These are phyloP conservation scores for Cheilosia urbana DNA, from an alignment of 2,888 invertebrate species.

Conservation along the genomic window DNA sequence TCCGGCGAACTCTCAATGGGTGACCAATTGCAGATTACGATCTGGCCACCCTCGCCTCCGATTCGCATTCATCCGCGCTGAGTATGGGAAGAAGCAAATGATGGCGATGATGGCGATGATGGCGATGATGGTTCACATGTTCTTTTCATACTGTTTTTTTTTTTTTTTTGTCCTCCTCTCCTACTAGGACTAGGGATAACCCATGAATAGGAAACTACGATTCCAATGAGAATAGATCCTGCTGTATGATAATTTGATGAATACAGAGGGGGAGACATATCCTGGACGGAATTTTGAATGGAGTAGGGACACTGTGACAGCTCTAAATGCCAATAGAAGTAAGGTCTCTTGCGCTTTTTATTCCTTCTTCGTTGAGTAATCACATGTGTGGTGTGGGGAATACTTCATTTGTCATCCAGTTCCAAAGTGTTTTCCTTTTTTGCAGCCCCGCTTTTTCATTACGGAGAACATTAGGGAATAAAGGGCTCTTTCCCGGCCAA, in stretches of 20 bases:
- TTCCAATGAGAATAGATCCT: constrained; percentile 16
- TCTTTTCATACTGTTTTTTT: constrained; percentile 38
- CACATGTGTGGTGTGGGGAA: neutral
- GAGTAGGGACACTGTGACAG: constrained; percentile 64
- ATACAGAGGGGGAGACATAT: constrained; percentile 55
- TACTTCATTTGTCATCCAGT: constrained; percentile 66
- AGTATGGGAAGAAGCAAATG: constrained; percentile 47
- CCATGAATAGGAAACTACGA: constrained; percentile 62
- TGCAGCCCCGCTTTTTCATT: constrained; percentile 47
- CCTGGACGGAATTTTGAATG: constrained; percentile 69
- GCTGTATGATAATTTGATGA: constrained; percentile 70
- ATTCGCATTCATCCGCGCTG: constrained; percentile 39
- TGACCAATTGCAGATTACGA: constrained; percentile 74
- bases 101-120: constrained; percentile 73
- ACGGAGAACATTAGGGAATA: constrained; percentile 58
- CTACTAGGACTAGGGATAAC: constrained; percentile 21
- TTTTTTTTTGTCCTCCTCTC: constrained; percentile 8
- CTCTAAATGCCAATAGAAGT: constrained; percentile 62
- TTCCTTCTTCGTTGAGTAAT: neutral
- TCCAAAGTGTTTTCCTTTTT: constrained; percentile 14
- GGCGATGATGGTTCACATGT: constrained; percentile 68
- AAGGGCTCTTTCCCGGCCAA: constrained; percentile 32
- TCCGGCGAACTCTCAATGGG: constrained; percentile 68
- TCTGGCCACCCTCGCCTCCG: constrained; percentile 22
- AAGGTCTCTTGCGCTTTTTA: constrained; percentile 48